Evolutionary conservation across 1,140 invertebrate species (phyloP).

Genomic region (Aphis craccivora): DNA sequence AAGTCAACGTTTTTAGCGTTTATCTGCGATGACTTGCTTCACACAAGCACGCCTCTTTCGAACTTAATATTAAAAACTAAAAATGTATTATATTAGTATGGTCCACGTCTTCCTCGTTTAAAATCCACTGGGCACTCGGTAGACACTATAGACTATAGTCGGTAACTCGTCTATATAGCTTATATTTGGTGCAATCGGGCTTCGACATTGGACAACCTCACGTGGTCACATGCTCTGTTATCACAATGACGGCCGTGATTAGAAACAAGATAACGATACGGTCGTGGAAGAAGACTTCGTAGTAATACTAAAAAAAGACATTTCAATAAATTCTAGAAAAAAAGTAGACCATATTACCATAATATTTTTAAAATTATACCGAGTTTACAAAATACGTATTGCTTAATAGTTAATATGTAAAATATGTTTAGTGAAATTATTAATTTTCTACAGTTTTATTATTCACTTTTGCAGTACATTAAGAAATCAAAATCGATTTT

Average conservation of each 20-base stretch:
- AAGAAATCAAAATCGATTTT: too few relatives aligned
- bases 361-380: too few relatives aligned
- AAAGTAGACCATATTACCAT: too few relatives aligned
- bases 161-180: not conserved
- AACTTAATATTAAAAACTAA: not conserved
- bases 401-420: too few relatives aligned
- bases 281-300: not conserved
- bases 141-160: too few relatives aligned
- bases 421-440: too few relatives aligned
- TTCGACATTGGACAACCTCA: conserved; percentile 42
- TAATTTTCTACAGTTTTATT: too few relatives aligned
- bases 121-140: not conserved
- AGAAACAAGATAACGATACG: not conserved
- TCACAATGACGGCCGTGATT: conserved; percentile 23
- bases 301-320: too few relatives aligned
- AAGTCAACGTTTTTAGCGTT: not conserved
- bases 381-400: too few relatives aligned
- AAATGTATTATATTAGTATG: not conserved
- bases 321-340: too few relatives aligned
- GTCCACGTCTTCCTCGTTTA: not conserved
- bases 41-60: not conserved
- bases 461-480: too few relatives aligned
- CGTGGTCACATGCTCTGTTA: conserved; percentile 47
- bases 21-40: not conserved
- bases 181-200: not conserved